Conservation (phyloP, 2,113 vertebrate species). For the Condylura cristata region DNA sequence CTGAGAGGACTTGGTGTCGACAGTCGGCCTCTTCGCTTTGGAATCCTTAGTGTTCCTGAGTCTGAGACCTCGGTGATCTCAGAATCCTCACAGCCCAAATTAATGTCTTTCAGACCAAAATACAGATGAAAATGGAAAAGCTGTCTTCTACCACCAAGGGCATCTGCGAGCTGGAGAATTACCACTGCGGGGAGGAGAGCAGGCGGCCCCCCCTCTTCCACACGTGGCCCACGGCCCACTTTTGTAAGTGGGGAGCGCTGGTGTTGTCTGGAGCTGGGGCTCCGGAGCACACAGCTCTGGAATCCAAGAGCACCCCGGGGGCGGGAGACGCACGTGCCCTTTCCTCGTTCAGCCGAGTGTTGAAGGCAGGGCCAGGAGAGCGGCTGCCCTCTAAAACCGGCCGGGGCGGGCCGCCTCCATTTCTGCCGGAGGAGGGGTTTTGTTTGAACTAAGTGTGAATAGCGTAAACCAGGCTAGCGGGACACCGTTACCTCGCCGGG, state of each 20-base stretch:
- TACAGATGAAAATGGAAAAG: slow-evolving; percentile 93
- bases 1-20: neutral
- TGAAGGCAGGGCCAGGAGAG: no score
- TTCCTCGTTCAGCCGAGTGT: no score
- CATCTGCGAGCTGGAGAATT: slow-evolving; percentile 91
- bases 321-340: no score
- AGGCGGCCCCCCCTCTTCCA: slow-evolving; percentile 87
- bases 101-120: slow-evolving; percentile 82
- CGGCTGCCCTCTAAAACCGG: neutral
- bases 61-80: neutral
- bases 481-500: no score
- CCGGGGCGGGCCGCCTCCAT: neutral
- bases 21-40: neutral
- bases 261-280: neutral
- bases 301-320: neutral
- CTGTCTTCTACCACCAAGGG: slow-evolving; percentile 89
- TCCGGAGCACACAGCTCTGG: neutral
- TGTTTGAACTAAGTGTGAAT: no score
- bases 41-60: neutral
- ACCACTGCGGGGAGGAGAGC: slow-evolving; percentile 84
- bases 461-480: no score
- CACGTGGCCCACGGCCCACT: slow-evolving; percentile 91
- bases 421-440: neutral
- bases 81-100: slow-evolving; percentile 21
- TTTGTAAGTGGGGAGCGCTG: slow-evolving; percentile 88